phyloP scores from a whole-genome alignment of 2,797 vertebrate genomes.

The Tarsius wallacei region DNA sequence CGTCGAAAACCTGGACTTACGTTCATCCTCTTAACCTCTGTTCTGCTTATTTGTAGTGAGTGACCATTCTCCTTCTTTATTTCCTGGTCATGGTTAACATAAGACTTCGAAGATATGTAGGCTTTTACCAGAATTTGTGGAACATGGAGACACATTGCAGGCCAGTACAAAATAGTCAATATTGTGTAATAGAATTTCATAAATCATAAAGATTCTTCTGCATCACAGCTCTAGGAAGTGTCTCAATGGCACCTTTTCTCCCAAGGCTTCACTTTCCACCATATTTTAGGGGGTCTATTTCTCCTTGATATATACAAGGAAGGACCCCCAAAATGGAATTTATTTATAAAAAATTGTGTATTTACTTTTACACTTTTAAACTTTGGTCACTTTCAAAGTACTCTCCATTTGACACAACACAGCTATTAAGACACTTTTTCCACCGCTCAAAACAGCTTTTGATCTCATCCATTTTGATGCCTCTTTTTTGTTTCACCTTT shows the following conservation, averaged over 20 bases:
- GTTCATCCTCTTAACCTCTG: not conserved
- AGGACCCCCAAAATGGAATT: no score
- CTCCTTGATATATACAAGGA: not conserved
- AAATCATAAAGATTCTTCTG: constrained; percentile 20
- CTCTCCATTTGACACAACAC: no score
- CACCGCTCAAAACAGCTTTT: no score
- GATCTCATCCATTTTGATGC: no score
- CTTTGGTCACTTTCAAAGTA: no score
- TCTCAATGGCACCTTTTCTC: not conserved
- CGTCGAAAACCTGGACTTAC: not conserved
- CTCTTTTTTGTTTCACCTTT: no score
- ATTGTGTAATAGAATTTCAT: not conserved
- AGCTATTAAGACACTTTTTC: no score
- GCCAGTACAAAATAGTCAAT: constrained; percentile 12
- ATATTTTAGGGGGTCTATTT: not conserved
- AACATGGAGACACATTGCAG: constrained; percentile 3
- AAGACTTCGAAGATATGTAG: not conserved
- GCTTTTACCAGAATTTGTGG: constrained; percentile 24
- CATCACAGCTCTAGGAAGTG: not conserved
- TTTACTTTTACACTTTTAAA: no score
- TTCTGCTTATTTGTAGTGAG: not conserved
- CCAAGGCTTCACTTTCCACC: not conserved
- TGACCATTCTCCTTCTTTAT: not conserved
- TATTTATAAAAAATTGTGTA: no score
- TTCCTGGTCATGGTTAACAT: not conserved